Evolutionary conservation across 2,797 vertebrate species (phyloP).

Genomic region (Lepilemur septentrionalis): DNA sequence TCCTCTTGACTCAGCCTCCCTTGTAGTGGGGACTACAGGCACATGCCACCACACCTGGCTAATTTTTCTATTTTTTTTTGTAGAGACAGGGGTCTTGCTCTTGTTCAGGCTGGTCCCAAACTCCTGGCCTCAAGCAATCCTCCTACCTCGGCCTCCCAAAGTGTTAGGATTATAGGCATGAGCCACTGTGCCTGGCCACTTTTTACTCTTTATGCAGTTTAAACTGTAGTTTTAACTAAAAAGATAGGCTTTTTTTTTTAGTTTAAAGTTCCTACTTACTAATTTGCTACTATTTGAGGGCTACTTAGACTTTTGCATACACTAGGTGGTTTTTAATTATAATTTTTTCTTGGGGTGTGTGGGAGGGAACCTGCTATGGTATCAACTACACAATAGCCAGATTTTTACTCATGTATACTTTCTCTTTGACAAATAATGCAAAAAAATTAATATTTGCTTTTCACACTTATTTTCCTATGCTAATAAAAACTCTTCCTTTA

Average conservation of each 20-base stretch:
- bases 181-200: neutral
- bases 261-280: slow-evolving; percentile 7
- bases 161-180: neutral
- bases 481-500: slow-evolving; percentile 28
- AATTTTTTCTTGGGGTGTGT: neutral
- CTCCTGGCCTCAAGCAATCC: neutral
- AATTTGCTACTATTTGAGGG: neutral
- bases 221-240: slow-evolving; percentile 20
- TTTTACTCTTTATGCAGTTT: slow-evolving; percentile 7
- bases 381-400: neutral
- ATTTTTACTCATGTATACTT: slow-evolving; percentile 23
- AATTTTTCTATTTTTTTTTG: neutral
- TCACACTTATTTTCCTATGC: neutral
- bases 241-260: neutral
- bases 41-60: neutral
- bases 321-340: neutral
- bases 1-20: neutral
- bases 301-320: neutral
- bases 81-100: neutral
- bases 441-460: neutral
- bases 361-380: neutral
- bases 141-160: neutral
- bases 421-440: neutral
- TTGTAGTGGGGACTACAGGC: neutral
- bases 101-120: neutral